Conservation (phyloP, 30 jellyfish, hydroid and myxozoan species). For the Pseudorhiza aurosa region DNA sequence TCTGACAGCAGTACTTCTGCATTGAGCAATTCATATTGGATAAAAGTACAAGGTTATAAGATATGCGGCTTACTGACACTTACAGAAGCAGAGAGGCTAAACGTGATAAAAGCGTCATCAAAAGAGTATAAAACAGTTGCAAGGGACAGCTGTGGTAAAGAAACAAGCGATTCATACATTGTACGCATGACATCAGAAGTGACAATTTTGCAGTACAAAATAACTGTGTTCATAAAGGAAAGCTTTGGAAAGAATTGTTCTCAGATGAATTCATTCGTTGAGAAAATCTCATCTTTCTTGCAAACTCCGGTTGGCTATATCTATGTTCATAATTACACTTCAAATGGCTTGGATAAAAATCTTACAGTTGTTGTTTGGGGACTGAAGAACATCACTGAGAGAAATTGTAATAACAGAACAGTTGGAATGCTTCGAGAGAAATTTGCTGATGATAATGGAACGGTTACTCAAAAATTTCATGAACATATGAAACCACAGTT, state of each 20-base stretch:
- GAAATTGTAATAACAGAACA: constrained; percentile 72
- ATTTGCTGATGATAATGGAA: constrained; percentile 11
- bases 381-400: constrained; percentile 47
- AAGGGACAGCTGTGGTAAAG: constrained; percentile 82
- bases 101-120: not conserved
- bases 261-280: constrained; percentile 35
- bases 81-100: not conserved
- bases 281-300: constrained; percentile 57
- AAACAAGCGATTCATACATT: constrained; percentile 42
- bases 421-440: constrained; percentile 31
- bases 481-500: constrained; percentile 75
- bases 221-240: constrained; percentile 22
- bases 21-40: constrained; percentile 50
- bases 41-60: constrained; percentile 42
- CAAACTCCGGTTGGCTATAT: constrained; percentile 36
- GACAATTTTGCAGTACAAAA: constrained; percentile 19
- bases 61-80: constrained; percentile 73
- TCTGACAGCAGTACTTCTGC: not conserved
- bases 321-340: constrained; percentile 25
- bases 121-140: constrained; percentile 69
- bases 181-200: constrained; percentile 4
- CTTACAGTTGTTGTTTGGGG: constrained; percentile 78
- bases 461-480: constrained; percentile 30
- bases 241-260: constrained; percentile 66
- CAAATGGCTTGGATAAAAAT: constrained; percentile 20